Conservation (phyloP, 2,113 vertebrate genomes). For the Neolamprologus caudopunctatus region DNA sequence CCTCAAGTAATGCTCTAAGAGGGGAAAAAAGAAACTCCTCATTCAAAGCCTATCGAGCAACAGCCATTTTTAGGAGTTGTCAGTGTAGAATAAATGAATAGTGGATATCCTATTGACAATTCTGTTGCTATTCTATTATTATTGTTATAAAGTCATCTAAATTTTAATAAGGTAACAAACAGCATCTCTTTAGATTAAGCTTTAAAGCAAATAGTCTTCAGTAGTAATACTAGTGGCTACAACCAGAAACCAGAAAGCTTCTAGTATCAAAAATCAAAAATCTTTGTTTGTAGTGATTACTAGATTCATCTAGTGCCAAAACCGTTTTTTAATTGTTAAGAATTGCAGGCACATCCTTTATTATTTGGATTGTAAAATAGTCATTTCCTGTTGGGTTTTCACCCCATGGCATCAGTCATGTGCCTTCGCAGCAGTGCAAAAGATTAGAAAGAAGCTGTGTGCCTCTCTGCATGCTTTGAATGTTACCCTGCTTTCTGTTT, state of each 20-base stretch:
- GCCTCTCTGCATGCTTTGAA: background rate
- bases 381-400: background rate
- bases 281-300: background rate
- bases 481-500: background rate
- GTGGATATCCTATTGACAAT: background rate
- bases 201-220: background rate
- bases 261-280: background rate
- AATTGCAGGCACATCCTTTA: background rate
- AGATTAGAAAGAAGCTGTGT: background rate
- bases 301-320: background rate
- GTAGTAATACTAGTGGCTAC: background rate
- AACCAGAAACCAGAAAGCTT: background rate
- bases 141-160: background rate
- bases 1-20: background rate
- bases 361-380: background rate
- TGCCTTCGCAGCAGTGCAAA: background rate
- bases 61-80: background rate
- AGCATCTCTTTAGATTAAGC: background rate
- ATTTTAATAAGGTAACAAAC: background rate
- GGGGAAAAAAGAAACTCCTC: background rate
- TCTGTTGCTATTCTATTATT: background rate
- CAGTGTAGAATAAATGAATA: background rate
- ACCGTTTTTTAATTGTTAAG: background rate
- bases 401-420: background rate
- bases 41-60: background rate